Evolutionary conservation across 2,888 invertebrate genomes (phyloP), one percentile per base, ranked within the genome.

Genomic region (Cryptosula pallasiana): DNA sequence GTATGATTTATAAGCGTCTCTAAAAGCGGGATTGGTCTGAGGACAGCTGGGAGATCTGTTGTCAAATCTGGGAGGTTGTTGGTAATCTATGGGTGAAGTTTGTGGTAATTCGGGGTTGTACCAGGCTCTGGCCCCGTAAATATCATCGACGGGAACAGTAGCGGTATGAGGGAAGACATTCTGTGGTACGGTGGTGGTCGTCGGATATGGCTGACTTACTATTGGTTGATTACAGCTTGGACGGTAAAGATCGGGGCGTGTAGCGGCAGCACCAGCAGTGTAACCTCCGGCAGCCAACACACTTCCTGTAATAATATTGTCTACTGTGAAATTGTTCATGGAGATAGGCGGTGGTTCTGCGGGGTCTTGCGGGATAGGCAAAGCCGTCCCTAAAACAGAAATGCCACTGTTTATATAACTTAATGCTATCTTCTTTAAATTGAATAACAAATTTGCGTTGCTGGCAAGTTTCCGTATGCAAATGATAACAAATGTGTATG

Each of bases 281-380:
- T 54, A 54, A 2, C 70, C 70, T 25, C 63, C 27, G 13, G 63
- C 63, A 9, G 63, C 63, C 32, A 63, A n/a, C 63, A 63, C 27
- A 32, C 63, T 63, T 36, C 70, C 70, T 36, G 70, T 70, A 36
- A 70, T 70, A 36, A 70, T n/a, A 54, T 36, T 70, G 70, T 70
- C 70, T 5, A 70, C 70, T 5, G 45, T 70, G 45, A 70, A 70
- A 23, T 54, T 54, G 45, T 23, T 23, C 63, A 63, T 63, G 35
- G 45, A 23, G 23, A 70, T 70, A 5, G 70, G 23, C 3, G 70
- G 70, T 54, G 36, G 45, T 25, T 70, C 45, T n/a, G 70, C 70
- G 5, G 70, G 70, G n/a, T 70, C 70, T 5, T 23, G 70, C 32
- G 70, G 70, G 23, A 70, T 70, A 27, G 70, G 70, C 32, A 70